phyloP scores from a whole-genome alignment of 1,140 invertebrate genomes.

The Drepana arcuata region DNA sequence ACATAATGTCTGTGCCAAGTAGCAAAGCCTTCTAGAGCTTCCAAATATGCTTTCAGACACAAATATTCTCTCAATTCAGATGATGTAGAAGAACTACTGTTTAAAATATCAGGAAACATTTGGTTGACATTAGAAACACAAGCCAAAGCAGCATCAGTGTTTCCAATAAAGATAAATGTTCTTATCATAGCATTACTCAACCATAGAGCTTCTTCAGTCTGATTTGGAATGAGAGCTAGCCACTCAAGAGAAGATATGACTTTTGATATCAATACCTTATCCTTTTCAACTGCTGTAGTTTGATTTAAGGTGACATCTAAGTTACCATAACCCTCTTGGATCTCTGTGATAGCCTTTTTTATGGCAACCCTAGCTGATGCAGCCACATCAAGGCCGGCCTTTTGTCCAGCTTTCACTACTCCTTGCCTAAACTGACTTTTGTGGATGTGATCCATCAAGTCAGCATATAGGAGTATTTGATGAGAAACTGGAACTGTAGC shows the following conservation, averaged over 20 bases:
- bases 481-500: conserved; percentile 79
- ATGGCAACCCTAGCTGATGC: conserved; percentile 88
- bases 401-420: conserved; percentile 63
- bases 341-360: conserved; percentile 78
- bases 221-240: conserved; percentile 85
- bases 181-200: conserved; percentile 93
- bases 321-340: conserved; percentile 57
- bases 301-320: conserved; percentile 47
- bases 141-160: conserved; percentile 59
- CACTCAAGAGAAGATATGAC: conserved; percentile 89
- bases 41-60: conserved; percentile 84
- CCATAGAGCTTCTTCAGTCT: conserved; percentile 85
- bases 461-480: conserved; percentile 85
- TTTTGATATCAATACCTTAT: conserved; percentile 71
- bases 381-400: conserved; percentile 86
- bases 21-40: conserved; percentile 89
- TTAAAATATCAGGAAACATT: conserved; percentile 52
- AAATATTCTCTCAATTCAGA: conserved; percentile 82
- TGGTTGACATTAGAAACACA: conserved; percentile 72
- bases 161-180: conserved; percentile 76
- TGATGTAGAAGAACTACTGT: conserved; percentile 50
- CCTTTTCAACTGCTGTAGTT: conserved; percentile 72
- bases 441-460: conserved; percentile 81
- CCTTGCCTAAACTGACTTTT: conserved; percentile 74
- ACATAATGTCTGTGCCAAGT: conserved; percentile 91